phyloP scores from a whole-genome alignment of 2,113 vertebrate species.

The Barnardius zonarius region DNA sequence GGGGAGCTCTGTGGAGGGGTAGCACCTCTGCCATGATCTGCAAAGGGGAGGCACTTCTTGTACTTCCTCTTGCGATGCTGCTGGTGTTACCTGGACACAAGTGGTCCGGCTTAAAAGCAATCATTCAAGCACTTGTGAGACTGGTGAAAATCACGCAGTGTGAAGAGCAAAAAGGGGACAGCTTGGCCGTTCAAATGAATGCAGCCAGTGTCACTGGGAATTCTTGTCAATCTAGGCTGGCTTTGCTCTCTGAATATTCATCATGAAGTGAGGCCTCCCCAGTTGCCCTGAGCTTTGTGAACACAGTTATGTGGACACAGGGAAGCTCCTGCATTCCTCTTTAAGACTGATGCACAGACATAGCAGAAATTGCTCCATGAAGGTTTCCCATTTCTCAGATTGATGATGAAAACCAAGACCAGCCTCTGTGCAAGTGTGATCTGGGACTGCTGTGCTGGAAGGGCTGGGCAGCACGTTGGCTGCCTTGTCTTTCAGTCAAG shows the following conservation, averaged over 20 bases:
- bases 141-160: not conserved
- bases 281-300: not conserved
- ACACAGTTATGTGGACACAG: not conserved
- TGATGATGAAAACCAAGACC: not conserved
- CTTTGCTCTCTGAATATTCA: not conserved
- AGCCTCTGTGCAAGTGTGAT: not conserved
- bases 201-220: not conserved
- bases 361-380: not conserved
- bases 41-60: not conserved
- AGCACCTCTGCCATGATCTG: not conserved
- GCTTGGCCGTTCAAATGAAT: not conserved
- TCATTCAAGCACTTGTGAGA: not conserved
- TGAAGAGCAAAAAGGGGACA: not conserved
- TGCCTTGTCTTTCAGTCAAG: not conserved
- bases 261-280: not conserved
- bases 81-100: not conserved
- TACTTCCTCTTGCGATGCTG: not conserved
- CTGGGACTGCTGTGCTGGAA: not conserved
- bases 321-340: not conserved
- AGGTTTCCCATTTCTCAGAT: not conserved
- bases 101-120: not conserved
- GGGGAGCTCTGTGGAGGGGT: not conserved
- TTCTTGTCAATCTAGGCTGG: not conserved
- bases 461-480: rapidly evolving
- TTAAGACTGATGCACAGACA: not conserved